Evolutionary conservation across 1,140 invertebrate genomes (phyloP), one percentile per base, ranked within the genome.

Genomic region (Eriocheir sinensis): DNA sequence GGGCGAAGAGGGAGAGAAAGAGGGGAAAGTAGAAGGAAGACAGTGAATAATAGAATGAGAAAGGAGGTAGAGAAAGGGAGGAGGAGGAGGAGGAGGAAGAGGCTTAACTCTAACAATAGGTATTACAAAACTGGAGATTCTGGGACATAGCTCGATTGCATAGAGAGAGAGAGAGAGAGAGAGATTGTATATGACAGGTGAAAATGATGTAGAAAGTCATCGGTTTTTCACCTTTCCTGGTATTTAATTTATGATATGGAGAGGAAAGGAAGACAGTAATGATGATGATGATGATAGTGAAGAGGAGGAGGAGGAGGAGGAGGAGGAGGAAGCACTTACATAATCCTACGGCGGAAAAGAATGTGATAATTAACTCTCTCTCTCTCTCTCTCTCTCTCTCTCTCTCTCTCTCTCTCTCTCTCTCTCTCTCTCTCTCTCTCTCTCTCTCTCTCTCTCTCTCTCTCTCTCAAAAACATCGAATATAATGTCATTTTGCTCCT

Each of bases 131-230:
- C 27, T 32, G 85, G 8, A 17, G 34, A 88, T 38, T 88, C 32
- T 88, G n/a, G 30, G 27, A 40, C 27, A 40, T 36, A 3, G 36
- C 17, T 88, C 9, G 8, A 38, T 88, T 40, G n/a, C 40, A 9
- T 34, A 44, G 41, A 72, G 48, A 53, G 44, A 72, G 48, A 90
- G 44, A 90, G 48, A 72, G 89, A 72, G 48, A 72, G 89, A 72
- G 48, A 72, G 44, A 72, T 15, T 72, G n/a, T 15, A 72, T n/a
- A n/a, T 44, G 21, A 9, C 4, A 72, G 83, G 48, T 60, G 38
- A 72, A 8, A 53, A 0, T 91, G 53, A 72, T 48, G 88, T 89
- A 89, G 48, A 15, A 72, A 72, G n/a, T n/a, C n/a, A n/a, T n/a
- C n/a, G n/a, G n/a, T n/a, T n/a, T n/a, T n/a, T n/a, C n/a, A n/a